Evolutionary conservation across 2,113 vertebrate genomes (phyloP), one percentile per base, ranked within the genome.

Genomic region (Kobus ellipsiprymnus): DNA sequence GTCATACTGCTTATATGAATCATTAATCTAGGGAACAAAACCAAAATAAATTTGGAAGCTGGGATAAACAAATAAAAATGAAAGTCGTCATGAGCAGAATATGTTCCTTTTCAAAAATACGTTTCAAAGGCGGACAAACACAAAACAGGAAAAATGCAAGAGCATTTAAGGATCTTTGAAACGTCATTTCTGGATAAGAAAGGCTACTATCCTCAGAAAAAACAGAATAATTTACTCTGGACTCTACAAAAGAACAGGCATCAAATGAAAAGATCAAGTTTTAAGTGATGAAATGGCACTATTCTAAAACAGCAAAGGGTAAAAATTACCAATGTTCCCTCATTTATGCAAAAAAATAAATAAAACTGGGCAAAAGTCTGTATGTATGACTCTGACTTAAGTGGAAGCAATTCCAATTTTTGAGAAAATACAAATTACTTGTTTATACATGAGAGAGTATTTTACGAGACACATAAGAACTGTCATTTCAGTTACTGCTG

Each of bases 1-100:
- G 87, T 99, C 99, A 21, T 99, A 99, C 62, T 99, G 99, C n/a
- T 98, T 99, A 98, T 99, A 99, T 27, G 99, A 99, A 1, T 99
- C 99, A 0, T 99, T 99, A 82, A 99, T 98, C 99, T 99, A 84
- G 81, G 83, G 10, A 82, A 94, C 87, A 81, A 46, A 96, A 82
- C 9, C 83, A 89, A 81, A 81, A 94, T 6, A 71, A 55, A 44
- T 46, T 4, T 0, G 44, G 88, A 83, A 95, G 85, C 5, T 46
- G 57, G 12, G 0, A 0, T 16, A 17, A 57, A 21, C 1, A 30
- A 27, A 5, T 4, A 80, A 40, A 54, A 5, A 23, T 15, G 55
- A 27, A 93, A 29, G 15, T 25, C 2, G 17, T 13, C 6, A 80
- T 8, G 3, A 97, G 50, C 30, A n/a, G n/a, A 90, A 77, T 1